Evolutionary conservation across 2,888 invertebrate species (phyloP), one percentile per base, ranked within the genome.

Genomic region (Lasioglossum morio): DNA sequence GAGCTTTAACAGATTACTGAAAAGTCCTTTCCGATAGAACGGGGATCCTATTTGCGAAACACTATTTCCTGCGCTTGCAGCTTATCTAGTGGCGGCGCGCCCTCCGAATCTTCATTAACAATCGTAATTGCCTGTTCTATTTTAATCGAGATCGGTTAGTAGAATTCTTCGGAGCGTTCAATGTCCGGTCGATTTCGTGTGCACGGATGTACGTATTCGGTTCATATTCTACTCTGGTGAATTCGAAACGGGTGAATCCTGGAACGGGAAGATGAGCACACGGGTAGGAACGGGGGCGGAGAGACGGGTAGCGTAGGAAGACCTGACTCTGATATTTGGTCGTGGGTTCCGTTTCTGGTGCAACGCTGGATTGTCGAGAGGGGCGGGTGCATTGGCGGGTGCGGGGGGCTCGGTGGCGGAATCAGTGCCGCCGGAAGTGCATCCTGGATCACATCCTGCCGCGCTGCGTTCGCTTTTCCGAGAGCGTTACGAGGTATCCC

Each of bases 401-500:
- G 34, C 43, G 16, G 76, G 69, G 74, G 77, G 48, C 63, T 69
- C 81, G 75, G 63, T 46, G 86, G 80, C 70, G 85, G 89, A 91
- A 91, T 89, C 91, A 89, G 89, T 60, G 85, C 73, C 74, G 82
- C 79, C 89, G 91, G 91, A 91, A 91, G 91, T 82, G 89, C 90
- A 91, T 90, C 89, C 89, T 84, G 87, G 88, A 89, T 91, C 86
- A 84, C 84, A 90, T 91, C 91, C 91, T 88, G 91, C 84, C 78
- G 74, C 85, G 85, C 88, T 86, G 84, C 91, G 87, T 88, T 88
- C 90, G 89, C 89, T 90, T 90, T 91, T 90, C 87, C 91, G 81
- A 78, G 88, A 83, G 53, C 84, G 88, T 87, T 89, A 81, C 83
- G 81, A 72, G 79, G 75, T 82, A 88, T 83, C 82, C 85, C 60